These are phyloP conservation scores for Coregonus ussuriensis DNA, from an alignment of 2,797 vertebrate species.

Conservation along the genomic window DNA sequence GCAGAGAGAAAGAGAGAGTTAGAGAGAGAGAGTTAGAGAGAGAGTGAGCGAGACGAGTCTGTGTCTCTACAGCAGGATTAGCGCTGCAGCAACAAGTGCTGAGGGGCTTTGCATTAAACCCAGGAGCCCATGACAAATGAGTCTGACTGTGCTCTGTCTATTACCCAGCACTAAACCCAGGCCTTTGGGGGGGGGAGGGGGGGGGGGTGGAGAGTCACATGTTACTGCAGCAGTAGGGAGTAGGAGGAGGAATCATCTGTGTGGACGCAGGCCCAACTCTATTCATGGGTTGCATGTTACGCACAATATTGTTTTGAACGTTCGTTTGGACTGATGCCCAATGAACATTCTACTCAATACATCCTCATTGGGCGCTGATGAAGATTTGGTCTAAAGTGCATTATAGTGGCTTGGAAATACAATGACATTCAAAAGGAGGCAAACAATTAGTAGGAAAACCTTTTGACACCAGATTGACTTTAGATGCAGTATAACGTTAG, in stretches of 20 bases:
- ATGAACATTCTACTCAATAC: too few species aligned
- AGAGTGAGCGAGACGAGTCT: slow-evolving; percentile 32
- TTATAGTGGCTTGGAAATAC: too few species aligned
- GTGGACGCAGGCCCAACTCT: background rate
- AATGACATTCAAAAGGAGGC: too few species aligned
- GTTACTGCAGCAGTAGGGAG: slow-evolving; percentile 57
- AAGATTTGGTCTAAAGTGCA: too few species aligned
- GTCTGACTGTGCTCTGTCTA: slow-evolving; percentile 75
- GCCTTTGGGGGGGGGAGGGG: slow-evolving; percentile 65
- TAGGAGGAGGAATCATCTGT: background rate
- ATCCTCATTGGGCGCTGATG: too few species aligned
- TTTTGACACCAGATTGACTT: too few species aligned
- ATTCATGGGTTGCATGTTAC: background rate
- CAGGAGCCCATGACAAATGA: slow-evolving; percentile 80
- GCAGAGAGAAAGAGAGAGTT: slow-evolving; percentile 60
- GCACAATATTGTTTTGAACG: too few species aligned
- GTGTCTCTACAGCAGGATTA: slow-evolving; percentile 78
- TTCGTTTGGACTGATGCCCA: too few species aligned
- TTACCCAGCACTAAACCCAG: slow-evolving; percentile 74
- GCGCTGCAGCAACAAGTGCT: slow-evolving; percentile 77
- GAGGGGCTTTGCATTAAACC: slow-evolving; percentile 77
- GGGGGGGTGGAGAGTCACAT: too few species aligned
- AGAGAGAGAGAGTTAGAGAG: slow-evolving; percentile 70
- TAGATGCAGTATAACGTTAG: too few species aligned
- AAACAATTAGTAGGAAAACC: too few species aligned